Conservation (phyloP, 2,113 vertebrate genomes). For the Hippocampus barbouri region DNA sequence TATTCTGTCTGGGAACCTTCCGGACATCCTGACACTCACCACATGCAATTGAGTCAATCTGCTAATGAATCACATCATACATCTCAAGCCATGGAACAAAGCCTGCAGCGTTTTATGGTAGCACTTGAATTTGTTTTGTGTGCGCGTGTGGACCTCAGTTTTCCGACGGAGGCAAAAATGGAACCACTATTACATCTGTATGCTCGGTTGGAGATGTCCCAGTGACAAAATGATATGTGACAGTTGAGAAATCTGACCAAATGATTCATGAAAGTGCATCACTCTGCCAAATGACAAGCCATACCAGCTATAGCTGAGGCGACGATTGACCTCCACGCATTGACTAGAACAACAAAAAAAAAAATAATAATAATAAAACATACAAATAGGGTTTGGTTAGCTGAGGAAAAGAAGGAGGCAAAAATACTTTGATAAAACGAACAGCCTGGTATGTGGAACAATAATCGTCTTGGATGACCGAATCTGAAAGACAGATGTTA, state of each 20-base stretch:
- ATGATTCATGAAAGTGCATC: conserved; percentile 46
- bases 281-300: conserved; percentile 33
- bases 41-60: conserved; percentile 14
- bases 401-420: neutral
- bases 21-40: too few species aligned
- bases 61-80: conserved; percentile 10
- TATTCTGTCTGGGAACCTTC: too few species aligned
- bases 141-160: conserved; percentile 11
- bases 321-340: conserved; percentile 27
- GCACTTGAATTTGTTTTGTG: neutral
- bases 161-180: conserved; percentile 21
- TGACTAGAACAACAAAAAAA: conserved; percentile 5
- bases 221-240: conserved; percentile 45
- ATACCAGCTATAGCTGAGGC: conserved; percentile 11
- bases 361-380: neutral
- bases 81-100: neutral
- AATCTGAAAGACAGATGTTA: too few species aligned
- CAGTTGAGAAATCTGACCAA: conserved; percentile 39
- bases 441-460: too few species aligned
- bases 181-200: conserved; percentile 28
- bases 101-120: conserved; percentile 2
- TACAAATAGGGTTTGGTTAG: neutral
- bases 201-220: conserved; percentile 48
- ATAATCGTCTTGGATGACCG: too few species aligned
- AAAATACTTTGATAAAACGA: neutral